Evolutionary conservation across 2,888 invertebrate genomes (phyloP).

Genomic region (Lithosia quadra): DNA sequence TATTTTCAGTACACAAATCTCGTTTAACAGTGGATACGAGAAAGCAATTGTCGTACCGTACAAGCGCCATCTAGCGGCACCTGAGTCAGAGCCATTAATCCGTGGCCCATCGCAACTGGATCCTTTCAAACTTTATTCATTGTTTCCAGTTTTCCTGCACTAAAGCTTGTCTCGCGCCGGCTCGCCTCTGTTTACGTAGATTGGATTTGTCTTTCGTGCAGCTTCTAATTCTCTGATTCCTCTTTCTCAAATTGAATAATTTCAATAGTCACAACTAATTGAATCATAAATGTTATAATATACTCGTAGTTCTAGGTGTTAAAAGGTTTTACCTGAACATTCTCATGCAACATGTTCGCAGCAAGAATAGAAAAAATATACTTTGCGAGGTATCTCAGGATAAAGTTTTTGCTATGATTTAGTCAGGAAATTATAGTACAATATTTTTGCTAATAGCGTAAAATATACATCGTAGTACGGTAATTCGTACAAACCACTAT

Average conservation of each 20-base stretch:
- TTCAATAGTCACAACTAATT: neutral
- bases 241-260: slow-evolving; percentile 33
- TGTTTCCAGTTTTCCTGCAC: slow-evolving; percentile 75
- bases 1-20: slow-evolving; percentile 9
- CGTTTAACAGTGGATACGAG: slow-evolving; percentile 52
- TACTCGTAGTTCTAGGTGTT: too few relatives aligned
- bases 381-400: neutral
- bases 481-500: neutral
- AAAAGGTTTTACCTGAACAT: too few relatives aligned
- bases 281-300: neutral
- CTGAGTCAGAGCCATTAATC: slow-evolving; percentile 71
- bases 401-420: neutral
- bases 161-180: slow-evolving; percentile 42
- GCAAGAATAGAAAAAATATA: neutral
- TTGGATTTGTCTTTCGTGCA: slow-evolving; percentile 70
- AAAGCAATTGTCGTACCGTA: slow-evolving; percentile 51
- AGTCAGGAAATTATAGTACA: too few relatives aligned
- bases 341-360: neutral
- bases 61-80: slow-evolving; percentile 63
- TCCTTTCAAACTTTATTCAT: slow-evolving; percentile 80
- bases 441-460: neutral
- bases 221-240: slow-evolving; percentile 57
- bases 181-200: slow-evolving; percentile 63
- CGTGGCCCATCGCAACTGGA: slow-evolving; percentile 62
- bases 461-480: neutral